Percentiles rank a stretch among this genome's conserved stretches.
Conservation (phyloP, 1,140 invertebrate genomes). For the Meloidogyne exigua region DNA sequence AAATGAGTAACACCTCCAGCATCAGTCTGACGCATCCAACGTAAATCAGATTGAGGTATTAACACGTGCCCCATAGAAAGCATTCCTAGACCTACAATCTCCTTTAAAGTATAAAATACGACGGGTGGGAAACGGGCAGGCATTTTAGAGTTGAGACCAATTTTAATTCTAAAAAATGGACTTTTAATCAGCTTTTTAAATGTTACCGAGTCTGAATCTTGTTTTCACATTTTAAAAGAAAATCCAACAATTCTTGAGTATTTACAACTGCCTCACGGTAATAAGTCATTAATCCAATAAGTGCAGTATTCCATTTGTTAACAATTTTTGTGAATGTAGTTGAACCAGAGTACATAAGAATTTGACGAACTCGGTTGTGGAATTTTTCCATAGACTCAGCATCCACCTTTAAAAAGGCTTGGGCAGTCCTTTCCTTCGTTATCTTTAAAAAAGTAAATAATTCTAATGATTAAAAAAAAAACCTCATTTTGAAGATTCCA, state of each 20-base stretch:
- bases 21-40: constrained; percentile 99
- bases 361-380: constrained; percentile 96
- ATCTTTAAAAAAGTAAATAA: constrained; percentile 65
- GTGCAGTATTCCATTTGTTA: constrained; percentile 99
- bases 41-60: constrained; percentile 80
- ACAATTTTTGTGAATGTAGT: constrained; percentile 99
- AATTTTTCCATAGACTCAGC: constrained; percentile 94
- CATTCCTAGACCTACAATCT: constrained; percentile 75
- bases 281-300: constrained; percentile 99
- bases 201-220: constrained; percentile 89
- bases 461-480: not conserved
- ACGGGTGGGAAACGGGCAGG: constrained; percentile 98
- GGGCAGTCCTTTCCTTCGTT: constrained; percentile 95
- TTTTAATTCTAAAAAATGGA: constrained; percentile 77
- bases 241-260: constrained; percentile 92
- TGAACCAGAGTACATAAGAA: constrained; percentile 98
- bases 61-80: constrained; percentile 98
- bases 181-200: constrained; percentile 15
- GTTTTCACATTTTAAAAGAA: constrained; percentile 98
- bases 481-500: constrained; percentile 98
- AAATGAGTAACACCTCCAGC: constrained; percentile 99
- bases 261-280: constrained; percentile 98
- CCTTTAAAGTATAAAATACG: constrained; percentile 97
- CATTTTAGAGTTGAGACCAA: constrained; percentile 99
- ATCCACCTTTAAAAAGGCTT: constrained; percentile 95